phyloP scores from a whole-genome alignment of 1,140 invertebrate species.

The Campoletis sonorensis region DNA sequence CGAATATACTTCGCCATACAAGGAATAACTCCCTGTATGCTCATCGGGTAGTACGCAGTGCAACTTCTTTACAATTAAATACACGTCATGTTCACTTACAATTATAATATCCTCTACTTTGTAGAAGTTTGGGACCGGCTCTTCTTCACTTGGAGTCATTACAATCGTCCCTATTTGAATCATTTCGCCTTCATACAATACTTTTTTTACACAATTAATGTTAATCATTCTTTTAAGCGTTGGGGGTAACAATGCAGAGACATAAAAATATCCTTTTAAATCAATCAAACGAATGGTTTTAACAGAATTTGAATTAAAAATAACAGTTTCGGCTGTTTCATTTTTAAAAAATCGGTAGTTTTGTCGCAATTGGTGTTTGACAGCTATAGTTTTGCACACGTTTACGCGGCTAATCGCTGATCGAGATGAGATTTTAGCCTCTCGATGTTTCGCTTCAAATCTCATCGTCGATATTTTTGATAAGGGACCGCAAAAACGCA shows the following conservation, averaged over 20 bases:
- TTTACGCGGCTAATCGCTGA: slow-evolving; percentile 14
- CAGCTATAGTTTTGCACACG: slow-evolving; percentile 27
- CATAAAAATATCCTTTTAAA: not conserved
- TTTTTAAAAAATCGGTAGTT: slow-evolving; percentile 35
- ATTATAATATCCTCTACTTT: not conserved
- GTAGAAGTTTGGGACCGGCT: not conserved
- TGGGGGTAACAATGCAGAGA: not conserved
- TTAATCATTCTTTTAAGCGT: not conserved
- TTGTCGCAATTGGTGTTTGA: slow-evolving; percentile 31
- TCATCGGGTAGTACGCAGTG: not conserved
- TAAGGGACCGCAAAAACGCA: slow-evolving; percentile 12
- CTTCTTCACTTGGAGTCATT: not conserved
- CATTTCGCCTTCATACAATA: not conserved
- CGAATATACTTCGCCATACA: not conserved
- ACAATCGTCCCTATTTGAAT: not conserved
- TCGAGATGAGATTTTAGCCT: slow-evolving; percentile 15
- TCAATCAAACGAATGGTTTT: not conserved
- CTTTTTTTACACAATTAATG: not conserved
- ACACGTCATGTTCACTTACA: not conserved
- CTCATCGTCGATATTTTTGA: slow-evolving; percentile 27
- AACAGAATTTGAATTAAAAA: not conserved
- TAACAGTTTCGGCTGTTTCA: not conserved
- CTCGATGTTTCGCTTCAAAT: slow-evolving; percentile 39
- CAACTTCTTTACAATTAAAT: not conserved
- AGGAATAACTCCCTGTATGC: not conserved